Base-by-base conservation (phyloP, 2,888 invertebrate species). In the Cephus spinipes region DNA sequence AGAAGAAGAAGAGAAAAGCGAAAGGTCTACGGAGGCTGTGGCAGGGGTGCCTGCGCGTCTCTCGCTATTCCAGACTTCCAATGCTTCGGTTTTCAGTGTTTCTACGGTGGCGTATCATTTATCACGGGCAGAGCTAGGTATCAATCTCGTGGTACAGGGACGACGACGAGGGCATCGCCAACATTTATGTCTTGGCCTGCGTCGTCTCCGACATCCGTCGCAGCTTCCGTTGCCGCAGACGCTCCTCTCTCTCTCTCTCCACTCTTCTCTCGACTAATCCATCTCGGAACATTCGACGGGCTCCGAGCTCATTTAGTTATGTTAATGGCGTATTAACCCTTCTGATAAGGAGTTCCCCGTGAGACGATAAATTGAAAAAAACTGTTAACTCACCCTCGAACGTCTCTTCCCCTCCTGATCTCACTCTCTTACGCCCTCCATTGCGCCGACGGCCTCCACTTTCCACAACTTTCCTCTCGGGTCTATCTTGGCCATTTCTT, bases 271-370 rank as follows among this genome's bases (percentile, higher is more conserved):
- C 77, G 73, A 73, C 73, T 73, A 73, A 77, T 77, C 77, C 77
- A 73, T 74, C 77, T 74, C 77, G 69, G 73, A 73, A 74, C 32
- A 73, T 74, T 77, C 68, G 77, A 73, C 77, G 77, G 15, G 34
- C 77, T 68, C 69, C 68, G 33, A 40, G 75, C 75, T 77, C 77
- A 69, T 77, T 77, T 77, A 69, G 75, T 77, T 77, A 77, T 75
- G 75, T 77, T 77, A 77, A 77, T 69, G 77, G 75, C 69, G 77
- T 69, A 77, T 77, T 75, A 77, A 77, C 77, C 77, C 77, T 77
- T 77, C 75, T 34, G 77, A 77, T 77, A 77, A 77, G 77, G 73
- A 74, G 73, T 68, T 71, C n/a, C 15, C 4, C n/a, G 73, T 36
- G 73, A 32, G 68, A 68, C 69, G 69, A 69, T 77, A 55, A 77